A percentile compares a stretch with the other conserved stretches of the same genome.
Evolutionary conservation across 2,797 vertebrate genomes (phyloP).

Genomic region (Lagodon rhomboides): DNA sequence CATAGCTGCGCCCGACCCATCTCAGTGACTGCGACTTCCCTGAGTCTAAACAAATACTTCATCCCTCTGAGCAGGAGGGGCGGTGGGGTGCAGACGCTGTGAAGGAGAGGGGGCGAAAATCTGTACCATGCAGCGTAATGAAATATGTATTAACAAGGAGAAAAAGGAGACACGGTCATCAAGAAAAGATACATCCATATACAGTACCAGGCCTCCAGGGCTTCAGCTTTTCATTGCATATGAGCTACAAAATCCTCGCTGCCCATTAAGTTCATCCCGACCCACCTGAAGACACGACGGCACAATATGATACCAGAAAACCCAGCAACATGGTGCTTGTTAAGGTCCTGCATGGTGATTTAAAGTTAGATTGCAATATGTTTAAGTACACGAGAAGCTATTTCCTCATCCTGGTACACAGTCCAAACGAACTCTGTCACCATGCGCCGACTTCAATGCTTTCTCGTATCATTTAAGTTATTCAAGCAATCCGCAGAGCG

Average conservation of each 20-base stretch:
- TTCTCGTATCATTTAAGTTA: slow-evolving; percentile 45
- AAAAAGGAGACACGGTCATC: slow-evolving; percentile 25
- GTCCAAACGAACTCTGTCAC: slow-evolving; percentile 32
- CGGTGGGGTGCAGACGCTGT: slow-evolving; percentile 12
- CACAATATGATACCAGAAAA: not conserved
- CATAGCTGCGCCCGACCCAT: slow-evolving; percentile 32
- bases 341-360: slow-evolving; percentile 18
- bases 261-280: slow-evolving; percentile 17
- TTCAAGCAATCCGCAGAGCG: slow-evolving; percentile 38
- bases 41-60: slow-evolving; percentile 65
- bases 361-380: slow-evolving; percentile 16
- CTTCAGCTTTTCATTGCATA: slow-evolving; percentile 13
- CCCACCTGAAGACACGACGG: slow-evolving; percentile 18
- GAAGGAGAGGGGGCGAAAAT: slow-evolving; percentile 21
- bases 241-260: slow-evolving; percentile 21
- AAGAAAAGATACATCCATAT: slow-evolving; percentile 24
- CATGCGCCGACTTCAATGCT: slow-evolving; percentile 27
- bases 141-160: slow-evolving; percentile 32
- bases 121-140: slow-evolving; percentile 20
- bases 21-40: slow-evolving; percentile 53
- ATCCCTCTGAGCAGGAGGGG: slow-evolving; percentile 49
- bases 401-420: slow-evolving; percentile 7
- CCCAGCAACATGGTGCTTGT: slow-evolving; percentile 8
- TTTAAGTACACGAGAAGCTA: slow-evolving; percentile 6
- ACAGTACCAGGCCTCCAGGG: slow-evolving; percentile 1